Base-by-base conservation (phyloP, 1,140 invertebrate genomes). In the Drosophila takahashii region DNA sequence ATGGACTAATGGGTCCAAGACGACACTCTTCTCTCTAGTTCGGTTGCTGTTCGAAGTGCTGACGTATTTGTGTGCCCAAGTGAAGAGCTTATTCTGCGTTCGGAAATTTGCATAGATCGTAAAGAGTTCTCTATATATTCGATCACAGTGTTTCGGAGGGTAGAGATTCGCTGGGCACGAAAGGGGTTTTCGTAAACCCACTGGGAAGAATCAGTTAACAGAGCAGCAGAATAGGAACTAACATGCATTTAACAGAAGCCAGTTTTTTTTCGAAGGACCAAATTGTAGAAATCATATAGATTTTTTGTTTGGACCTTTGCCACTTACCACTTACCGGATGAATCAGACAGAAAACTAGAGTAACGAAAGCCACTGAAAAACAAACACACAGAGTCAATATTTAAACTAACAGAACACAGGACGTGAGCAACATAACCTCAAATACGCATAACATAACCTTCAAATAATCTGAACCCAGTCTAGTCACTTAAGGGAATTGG, bases 401-500 rank as follows among this genome's bases (percentile, higher is more conserved):
- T 11, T 56, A 29, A 29, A 15, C 52, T 45, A 9, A 60, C 52
- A 66, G 7, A 36, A 41, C 11, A 44, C 11, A 44, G 52, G 44
- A 66, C 16, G 32, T 53, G 44, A 73, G 54, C 36, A 65, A 71
- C 58, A 44, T 29, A 86, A 86, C 81, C 81, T 86, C 78, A 83
- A 83, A 65, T 47, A 50, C 51, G 62, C 67, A 83, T 69, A 22
- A 22, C 22, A 3, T 22, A 22, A 22, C 22, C 22, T 22, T 69
- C 58, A 81, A 69, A 73, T 62, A 71, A 70, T 67, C 64, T 42
- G 41, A 86, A 87, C 79, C 83, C 84, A 87, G 86, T 91, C 90
- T 91, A 91, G 90, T 91, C 90, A 91, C 79, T 87, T 85, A 83
- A 91, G 87, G 81, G 79, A 87, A 85, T 77, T 70, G 81, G 61